Conservation (phyloP, 1,140 invertebrate genomes). For the Antheraea mylitta region DNA sequence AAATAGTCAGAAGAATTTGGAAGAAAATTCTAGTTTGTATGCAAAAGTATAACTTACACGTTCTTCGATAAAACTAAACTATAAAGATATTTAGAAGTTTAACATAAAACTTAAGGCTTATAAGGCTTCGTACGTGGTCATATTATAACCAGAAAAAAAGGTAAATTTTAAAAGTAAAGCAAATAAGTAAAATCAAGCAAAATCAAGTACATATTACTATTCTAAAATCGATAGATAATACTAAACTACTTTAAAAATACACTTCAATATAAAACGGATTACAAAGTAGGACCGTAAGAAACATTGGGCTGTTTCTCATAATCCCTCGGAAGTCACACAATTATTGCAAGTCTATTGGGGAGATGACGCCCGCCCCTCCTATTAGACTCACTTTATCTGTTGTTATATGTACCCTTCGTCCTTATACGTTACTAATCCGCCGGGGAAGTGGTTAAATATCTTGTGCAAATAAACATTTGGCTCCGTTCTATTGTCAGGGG, state of each 20-base stretch:
- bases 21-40: too few species aligned
- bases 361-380: conserved; percentile 54
- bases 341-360: conserved; percentile 49
- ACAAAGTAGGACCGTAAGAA: background rate
- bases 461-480: conserved; percentile 76
- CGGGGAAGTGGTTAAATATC: conserved; percentile 76
- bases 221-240: background rate
- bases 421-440: conserved; percentile 63
- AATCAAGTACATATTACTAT: too few species aligned
- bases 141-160: too few species aligned
- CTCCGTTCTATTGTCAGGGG: conserved; percentile 63
- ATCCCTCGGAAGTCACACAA: conserved; percentile 55
- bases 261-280: conserved; percentile 9
- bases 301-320: conserved; percentile 29
- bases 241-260: background rate
- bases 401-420: conserved; percentile 38
- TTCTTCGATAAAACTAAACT: too few species aligned
- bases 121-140: too few species aligned
- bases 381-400: conserved; percentile 66
- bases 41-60: too few species aligned
- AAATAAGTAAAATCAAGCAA: too few species aligned
- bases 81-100: too few species aligned
- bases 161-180: too few species aligned
- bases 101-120: too few species aligned
- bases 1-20: too few species aligned